Base-by-base conservation (phyloP, 2,888 invertebrate species). In the Drosophila colorata region DNA sequence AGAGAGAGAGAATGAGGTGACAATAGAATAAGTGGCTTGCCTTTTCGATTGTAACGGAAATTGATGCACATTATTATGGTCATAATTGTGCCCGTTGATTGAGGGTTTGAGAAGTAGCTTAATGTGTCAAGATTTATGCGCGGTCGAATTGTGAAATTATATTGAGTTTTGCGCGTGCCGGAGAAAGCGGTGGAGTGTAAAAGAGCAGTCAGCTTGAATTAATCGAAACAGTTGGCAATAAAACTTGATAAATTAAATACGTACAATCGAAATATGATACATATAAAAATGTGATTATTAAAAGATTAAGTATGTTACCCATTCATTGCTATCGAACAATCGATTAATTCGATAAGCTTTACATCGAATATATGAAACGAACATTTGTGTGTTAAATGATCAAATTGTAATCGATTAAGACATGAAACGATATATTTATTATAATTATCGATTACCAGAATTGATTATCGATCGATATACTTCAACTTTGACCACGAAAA, bases 11-110 rank as follows among this genome's bases (percentile, higher is more conserved):
- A 38, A 38, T 25, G 46, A 80, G 70, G 80, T 80, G 80, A 77
- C 78, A 80, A 78, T 80, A 60, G 74, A 41, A 56, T 71, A 80
- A 80, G 66, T 78, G 80, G 58, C 70, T 25, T 56, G 37, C 35
- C 25, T 60, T 59, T 53, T 67, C 48, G 53, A 51, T 70, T 70
- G 58, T 53, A 80, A 70, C 78, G 80, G 78, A 80, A 66, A 77
- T 77, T 40, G 46, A 53, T 56, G 47, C 8, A 28, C 28, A 33
- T 51, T 51, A 41, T 66, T 37, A 65, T 60, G 65, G 31, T 31
- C 46, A 67, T 67, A 67, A 67, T 51, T 51, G 51, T 58, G 38
- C 33, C 8, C 37, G 46, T 13, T 55, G 55, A 59, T 59, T 47
- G 53, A 53, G 33, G 35, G 38, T 51, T 35, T 49, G 20, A 20